Evolutionary conservation across 2,113 vertebrate species (phyloP).

Genomic region (Osmerus mordax): DNA sequence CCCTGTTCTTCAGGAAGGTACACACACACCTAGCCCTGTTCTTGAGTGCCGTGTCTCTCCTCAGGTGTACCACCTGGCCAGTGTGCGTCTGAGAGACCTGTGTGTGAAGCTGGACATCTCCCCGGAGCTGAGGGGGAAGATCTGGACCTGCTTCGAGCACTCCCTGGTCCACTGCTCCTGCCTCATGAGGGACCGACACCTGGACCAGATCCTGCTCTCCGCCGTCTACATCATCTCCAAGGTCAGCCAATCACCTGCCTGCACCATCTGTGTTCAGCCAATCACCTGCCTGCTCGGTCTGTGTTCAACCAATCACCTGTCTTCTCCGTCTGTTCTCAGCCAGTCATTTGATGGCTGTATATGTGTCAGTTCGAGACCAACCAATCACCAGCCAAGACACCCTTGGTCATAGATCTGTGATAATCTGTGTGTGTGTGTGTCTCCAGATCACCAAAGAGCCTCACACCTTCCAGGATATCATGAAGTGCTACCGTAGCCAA

Average conservation of each 20-base stretch:
- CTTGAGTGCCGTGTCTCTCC: background rate
- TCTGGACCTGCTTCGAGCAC: constrained; percentile 96
- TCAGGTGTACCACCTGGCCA: constrained; percentile 94
- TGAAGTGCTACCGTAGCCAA: constrained; percentile 97
- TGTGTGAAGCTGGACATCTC: constrained; percentile 88
- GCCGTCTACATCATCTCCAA: constrained; percentile 93
- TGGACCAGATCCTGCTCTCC: constrained; percentile 95
- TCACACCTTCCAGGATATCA: constrained; percentile 95
- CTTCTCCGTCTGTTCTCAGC: background rate
- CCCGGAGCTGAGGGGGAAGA: constrained; percentile 86
- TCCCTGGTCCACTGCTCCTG: constrained; percentile 84
- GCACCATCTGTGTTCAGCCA: too few relatives aligned
- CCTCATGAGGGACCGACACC: constrained; percentile 88
- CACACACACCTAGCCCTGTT: background rate
- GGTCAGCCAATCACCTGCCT: constrained; percentile 54
- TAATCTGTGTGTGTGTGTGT: background rate
- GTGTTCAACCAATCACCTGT: background rate
- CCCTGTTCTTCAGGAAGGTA: too few relatives aligned
- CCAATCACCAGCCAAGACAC: too few relatives aligned
- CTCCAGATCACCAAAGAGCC: constrained; percentile 90
- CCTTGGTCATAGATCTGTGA: background rate
- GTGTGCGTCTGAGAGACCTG: constrained; percentile 89
- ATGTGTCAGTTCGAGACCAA: too few relatives aligned
- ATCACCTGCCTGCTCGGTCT: background rate
- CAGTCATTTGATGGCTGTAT: too few relatives aligned